Conservation (phyloP, 1,140 invertebrate genomes). For the Cephus cinctus region DNA sequence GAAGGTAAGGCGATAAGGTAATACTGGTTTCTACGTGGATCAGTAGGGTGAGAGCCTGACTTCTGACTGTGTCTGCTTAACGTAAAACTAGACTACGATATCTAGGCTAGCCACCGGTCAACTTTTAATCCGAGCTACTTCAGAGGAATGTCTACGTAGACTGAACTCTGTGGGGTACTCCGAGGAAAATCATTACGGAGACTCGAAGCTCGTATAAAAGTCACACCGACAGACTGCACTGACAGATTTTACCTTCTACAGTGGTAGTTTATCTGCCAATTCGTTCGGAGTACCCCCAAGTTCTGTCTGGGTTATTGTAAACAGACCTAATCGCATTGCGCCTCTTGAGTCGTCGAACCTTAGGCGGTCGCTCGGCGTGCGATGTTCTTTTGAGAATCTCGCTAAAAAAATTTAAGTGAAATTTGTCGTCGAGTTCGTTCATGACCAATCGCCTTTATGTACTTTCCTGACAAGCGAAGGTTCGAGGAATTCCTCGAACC, state of each 20-base stretch:
- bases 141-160: too few species aligned
- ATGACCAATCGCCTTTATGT: slow-evolving; percentile 18
- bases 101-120: slow-evolving; percentile 22
- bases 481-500: not conserved
- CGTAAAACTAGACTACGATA: slow-evolving; percentile 20
- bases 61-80: slow-evolving; percentile 25
- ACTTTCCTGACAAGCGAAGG: not conserved
- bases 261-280: too few species aligned
- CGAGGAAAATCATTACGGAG: slow-evolving; percentile 2
- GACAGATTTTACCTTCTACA: too few species aligned
- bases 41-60: slow-evolving; percentile 23
- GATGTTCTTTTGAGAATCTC: slow-evolving; percentile 32
- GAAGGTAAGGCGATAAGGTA: not conserved
- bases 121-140: slow-evolving; percentile 25
- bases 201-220: not conserved
- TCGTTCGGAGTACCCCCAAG: too few species aligned
- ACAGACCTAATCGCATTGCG: slow-evolving; percentile 52
- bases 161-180: too few species aligned
- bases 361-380: slow-evolving; percentile 30
- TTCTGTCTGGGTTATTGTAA: too few species aligned
- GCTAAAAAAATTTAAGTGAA: slow-evolving; percentile 31
- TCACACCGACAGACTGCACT: too few species aligned
- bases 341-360: slow-evolving; percentile 40
- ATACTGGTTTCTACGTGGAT: slow-evolving; percentile 22
- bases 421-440: slow-evolving; percentile 25